Conservation (phyloP, 2,113 vertebrate species). For the Kobus ellipsiprymnus region DNA sequence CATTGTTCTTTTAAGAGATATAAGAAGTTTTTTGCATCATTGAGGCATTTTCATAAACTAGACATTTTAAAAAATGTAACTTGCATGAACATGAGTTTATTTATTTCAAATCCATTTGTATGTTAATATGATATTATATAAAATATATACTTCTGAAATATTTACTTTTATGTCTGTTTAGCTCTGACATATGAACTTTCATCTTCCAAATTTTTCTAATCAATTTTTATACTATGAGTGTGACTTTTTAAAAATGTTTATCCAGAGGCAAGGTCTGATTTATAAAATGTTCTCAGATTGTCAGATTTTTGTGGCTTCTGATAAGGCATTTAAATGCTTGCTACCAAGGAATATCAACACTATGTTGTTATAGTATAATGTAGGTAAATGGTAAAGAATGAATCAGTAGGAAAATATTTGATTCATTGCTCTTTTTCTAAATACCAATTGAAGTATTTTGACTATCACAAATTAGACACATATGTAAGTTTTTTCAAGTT, state of each 20-base stretch:
- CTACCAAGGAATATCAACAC: not conserved
- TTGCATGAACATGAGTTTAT: not conserved
- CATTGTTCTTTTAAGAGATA: not conserved
- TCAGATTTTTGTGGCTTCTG: not conserved
- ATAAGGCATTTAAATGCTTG: not conserved
- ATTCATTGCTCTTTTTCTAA: not conserved
- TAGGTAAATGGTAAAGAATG: not conserved
- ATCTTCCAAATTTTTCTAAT: not conserved
- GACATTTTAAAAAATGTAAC: not conserved
- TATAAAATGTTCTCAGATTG: not conserved
- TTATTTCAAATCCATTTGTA: not conserved
- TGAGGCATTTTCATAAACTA: not conserved
- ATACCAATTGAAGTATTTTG: not conserved
- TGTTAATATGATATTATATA: not conserved
- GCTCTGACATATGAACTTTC: not conserved
- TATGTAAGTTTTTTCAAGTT: not conserved
- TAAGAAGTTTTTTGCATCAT: not conserved
- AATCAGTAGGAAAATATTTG: not conserved
- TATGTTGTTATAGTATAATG: not conserved
- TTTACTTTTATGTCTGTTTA: not conserved
- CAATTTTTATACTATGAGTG: not conserved
- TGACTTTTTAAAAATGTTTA: not conserved
- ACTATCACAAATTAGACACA: not conserved
- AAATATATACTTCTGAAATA: not conserved
- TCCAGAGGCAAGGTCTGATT: not conserved